Conservation (phyloP, 2,113 vertebrate species). For the Zosterops borbonicus region DNA sequence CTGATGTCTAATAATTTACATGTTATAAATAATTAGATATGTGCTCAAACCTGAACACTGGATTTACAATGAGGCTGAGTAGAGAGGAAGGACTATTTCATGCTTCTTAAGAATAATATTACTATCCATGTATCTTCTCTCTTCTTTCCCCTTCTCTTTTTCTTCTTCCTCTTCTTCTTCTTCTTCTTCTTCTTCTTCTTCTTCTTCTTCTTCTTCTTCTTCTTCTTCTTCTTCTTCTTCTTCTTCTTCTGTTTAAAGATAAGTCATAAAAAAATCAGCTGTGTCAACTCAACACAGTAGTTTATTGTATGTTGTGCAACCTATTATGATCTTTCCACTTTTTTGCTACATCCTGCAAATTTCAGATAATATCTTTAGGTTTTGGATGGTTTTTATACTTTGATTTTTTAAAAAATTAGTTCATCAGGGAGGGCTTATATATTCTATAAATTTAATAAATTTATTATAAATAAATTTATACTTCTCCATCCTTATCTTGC, state of each 20-base stretch:
- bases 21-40: not conserved
- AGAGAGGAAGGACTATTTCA: not conserved
- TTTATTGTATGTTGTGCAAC: not conserved
- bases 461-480: not conserved
- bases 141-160: fast-evolving
- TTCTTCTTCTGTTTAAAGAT: not conserved
- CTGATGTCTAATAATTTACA: not conserved
- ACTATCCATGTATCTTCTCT: not conserved
- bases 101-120: not conserved
- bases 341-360: not conserved
- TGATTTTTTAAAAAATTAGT: not conserved
- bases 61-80: not conserved
- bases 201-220: not conserved
- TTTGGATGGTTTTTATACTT: not conserved
- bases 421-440: fast-evolving
- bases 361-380: not conserved
- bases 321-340: not conserved
- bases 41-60: not conserved
- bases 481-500: not conserved
- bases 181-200: not conserved
- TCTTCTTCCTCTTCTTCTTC: not conserved
- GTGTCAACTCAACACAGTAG: not conserved
- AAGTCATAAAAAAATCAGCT: not conserved
- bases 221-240: not conserved
- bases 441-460: not conserved